Percentiles rank a stretch among this genome's conserved stretches.
phyloP scores from a whole-genome alignment of 2,797 vertebrate genomes.

The Xenentodon cancila region DNA sequence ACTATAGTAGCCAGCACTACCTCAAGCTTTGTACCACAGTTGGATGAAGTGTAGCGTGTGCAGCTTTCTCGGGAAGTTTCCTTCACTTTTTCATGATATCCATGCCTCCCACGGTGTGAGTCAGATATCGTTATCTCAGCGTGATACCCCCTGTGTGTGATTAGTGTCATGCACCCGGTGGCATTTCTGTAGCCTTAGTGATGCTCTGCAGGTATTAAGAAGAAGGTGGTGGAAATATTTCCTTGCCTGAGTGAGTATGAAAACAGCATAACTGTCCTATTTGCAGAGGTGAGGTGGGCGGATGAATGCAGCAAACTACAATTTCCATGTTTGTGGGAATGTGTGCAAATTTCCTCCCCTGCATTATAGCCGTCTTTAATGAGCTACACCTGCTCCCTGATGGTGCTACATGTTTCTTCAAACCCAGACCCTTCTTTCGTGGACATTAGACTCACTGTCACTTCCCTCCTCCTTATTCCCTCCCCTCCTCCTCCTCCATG shows the following conservation, averaged over 20 bases:
- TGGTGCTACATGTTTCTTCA: neutral
- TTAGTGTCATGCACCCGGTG: constrained; percentile 58
- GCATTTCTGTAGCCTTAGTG: constrained; percentile 61
- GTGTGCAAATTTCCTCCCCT: constrained; percentile 4
- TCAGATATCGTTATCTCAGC: constrained; percentile 67
- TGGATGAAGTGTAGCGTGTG: constrained; percentile 14
- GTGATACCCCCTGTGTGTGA: constrained; percentile 53
- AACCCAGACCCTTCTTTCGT: neutral
- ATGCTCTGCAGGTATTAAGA: constrained; percentile 44
- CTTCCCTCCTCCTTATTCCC: constrained; percentile 3
- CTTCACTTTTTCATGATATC: constrained; percentile 22
- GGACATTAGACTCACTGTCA: constrained; percentile 17
- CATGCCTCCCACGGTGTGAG: constrained; percentile 51
- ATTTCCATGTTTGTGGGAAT: constrained; percentile 26
- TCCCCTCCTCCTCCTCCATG: constrained; percentile 13
- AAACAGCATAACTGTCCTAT: constrained; percentile 42
- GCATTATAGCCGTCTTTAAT: neutral
- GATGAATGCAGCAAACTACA: constrained; percentile 22
- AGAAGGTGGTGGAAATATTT: constrained; percentile 38
- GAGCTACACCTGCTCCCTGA: constrained; percentile 13
- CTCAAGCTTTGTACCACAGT: constrained; percentile 31
- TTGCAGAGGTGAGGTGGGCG: constrained; percentile 39
- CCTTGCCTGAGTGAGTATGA: constrained; percentile 14
- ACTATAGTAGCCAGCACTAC: neutral
- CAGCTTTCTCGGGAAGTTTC: constrained; percentile 33